Evolutionary conservation across 2,888 invertebrate species (phyloP).

Genomic region (Mycalesis mineus): DNA sequence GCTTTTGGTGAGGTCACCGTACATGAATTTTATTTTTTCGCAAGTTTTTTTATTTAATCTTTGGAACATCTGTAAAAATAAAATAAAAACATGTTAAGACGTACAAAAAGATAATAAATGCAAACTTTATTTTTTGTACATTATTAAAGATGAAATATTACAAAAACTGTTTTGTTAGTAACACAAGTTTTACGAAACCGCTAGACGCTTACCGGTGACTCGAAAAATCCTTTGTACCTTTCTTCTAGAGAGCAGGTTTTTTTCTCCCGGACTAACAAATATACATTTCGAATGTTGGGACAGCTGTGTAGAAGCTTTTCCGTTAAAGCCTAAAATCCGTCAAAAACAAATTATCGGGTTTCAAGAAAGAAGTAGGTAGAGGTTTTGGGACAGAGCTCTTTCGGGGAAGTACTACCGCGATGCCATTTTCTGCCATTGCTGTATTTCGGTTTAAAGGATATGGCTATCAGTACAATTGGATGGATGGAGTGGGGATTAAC

Average conservation of each 20-base stretch:
- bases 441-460: too few species aligned
- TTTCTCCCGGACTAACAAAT: constrained; percentile 83
- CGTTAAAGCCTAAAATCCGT: constrained; percentile 79
- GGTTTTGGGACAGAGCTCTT: too few species aligned
- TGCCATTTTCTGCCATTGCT: too few species aligned
- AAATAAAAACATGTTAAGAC: too few species aligned
- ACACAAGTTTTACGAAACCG: too few species aligned
- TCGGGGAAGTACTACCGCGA: too few species aligned
- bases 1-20: constrained; percentile 85
- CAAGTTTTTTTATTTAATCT: constrained; percentile 81
- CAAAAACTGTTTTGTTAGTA: constrained; percentile 43
- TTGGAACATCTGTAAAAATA: constrained; percentile 80
- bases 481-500: too few species aligned
- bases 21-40: constrained; percentile 82
- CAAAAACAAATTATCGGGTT: too few species aligned
- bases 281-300: constrained; percentile 83
- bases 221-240: constrained; percentile 78
- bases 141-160: neutral
- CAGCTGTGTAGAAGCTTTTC: constrained; percentile 88
- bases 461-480: too few species aligned
- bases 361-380: too few species aligned
- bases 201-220: constrained; percentile 78
- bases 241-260: constrained; percentile 76
- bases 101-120: too few species aligned
- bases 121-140: too few species aligned